A percentile compares a stretch with the other conserved stretches of the same genome.
Evolutionary conservation across 2,797 vertebrate species (phyloP).

Genomic region (Peromyscus aztecus): DNA sequence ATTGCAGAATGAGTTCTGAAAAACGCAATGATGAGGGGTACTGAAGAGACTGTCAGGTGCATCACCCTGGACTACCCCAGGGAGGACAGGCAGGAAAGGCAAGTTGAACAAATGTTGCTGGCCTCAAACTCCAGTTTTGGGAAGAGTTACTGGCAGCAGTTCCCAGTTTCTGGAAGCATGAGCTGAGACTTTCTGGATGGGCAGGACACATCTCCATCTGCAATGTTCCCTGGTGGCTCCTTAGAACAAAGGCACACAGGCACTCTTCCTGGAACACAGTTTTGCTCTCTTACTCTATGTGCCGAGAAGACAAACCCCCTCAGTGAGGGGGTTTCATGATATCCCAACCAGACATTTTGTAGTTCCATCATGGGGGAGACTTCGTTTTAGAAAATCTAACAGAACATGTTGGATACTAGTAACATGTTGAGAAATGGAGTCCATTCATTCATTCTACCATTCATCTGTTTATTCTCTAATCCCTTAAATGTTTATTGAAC

Average conservation of each 20-base stretch:
- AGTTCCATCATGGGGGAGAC: not conserved
- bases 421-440: not conserved
- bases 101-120: not conserved
- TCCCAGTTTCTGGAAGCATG: not conserved
- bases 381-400: not conserved
- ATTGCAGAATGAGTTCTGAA: not conserved
- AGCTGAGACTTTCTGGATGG: too few relatives aligned
- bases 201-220: not conserved
- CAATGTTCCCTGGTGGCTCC: not conserved
- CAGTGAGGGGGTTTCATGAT: not conserved
- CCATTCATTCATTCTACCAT: not conserved
- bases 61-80: not conserved
- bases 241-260: accelerated
- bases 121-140: not conserved
- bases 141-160: not conserved
- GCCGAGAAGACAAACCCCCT: not conserved
- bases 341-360: not conserved
- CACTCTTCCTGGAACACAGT: not conserved
- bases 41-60: not conserved
- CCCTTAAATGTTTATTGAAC: not conserved
- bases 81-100: not conserved
- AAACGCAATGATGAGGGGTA: not conserved
- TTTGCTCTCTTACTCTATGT: not conserved
- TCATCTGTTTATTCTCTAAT: not conserved
- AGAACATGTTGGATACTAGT: not conserved